Percentiles rank a stretch among this genome's conserved stretches.
Conservation (phyloP, 2,797 vertebrate genomes). For the Lacerta bilineata region DNA sequence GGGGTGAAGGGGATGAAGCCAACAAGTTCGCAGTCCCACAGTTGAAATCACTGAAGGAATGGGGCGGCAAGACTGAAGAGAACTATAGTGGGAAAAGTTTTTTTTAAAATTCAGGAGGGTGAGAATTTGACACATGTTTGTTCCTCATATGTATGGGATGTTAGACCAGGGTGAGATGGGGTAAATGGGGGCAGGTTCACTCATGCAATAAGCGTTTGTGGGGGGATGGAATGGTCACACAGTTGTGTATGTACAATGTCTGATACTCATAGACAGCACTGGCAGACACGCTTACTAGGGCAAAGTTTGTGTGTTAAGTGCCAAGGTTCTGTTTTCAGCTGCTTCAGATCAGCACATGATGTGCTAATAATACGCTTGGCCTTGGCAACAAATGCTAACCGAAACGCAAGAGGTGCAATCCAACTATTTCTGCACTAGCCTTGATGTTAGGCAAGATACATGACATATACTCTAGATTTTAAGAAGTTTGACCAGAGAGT, state of each 20-base stretch:
- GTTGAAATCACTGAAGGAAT: too few relatives aligned
- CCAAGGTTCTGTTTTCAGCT: constrained; percentile 7
- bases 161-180: neutral
- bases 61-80: too few relatives aligned
- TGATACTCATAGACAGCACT: neutral
- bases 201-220: neutral
- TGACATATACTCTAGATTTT: neutral
- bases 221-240: neutral
- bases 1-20: too few relatives aligned
- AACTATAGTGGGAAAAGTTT: neutral
- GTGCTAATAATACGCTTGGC: constrained; percentile 2
- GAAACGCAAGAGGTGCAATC: neutral
- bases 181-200: neutral
- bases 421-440: neutral
- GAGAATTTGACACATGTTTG: neutral
- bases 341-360: neutral
- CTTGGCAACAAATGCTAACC: neutral
- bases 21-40: too few relatives aligned
- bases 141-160: neutral
- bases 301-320: constrained; percentile 15
- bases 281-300: constrained; percentile 14
- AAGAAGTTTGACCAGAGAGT: neutral
- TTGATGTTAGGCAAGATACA: neutral
- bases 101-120: too few relatives aligned
- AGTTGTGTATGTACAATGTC: neutral